Evolutionary conservation across 1,140 invertebrate genomes (phyloP).

Genomic region (Hypsibius dujardini): DNA sequence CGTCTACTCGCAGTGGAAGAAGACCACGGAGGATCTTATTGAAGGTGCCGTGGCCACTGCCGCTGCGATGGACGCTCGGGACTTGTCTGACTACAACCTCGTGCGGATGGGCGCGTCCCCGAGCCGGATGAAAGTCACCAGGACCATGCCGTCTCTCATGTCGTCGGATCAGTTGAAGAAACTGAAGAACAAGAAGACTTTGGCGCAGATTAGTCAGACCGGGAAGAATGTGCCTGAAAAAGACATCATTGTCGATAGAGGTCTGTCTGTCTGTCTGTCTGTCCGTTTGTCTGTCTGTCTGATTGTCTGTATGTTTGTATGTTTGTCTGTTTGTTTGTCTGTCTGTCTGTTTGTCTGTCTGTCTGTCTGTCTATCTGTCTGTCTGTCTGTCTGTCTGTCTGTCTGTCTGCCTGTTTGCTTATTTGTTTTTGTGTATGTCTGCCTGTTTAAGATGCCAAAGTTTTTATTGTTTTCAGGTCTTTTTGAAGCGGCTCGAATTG

Average conservation of each 20-base stretch:
- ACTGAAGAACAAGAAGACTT: not conserved
- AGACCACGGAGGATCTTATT: constrained; percentile 21
- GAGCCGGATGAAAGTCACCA: constrained; percentile 15
- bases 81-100: constrained; percentile 10
- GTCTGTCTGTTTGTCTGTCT: too few species aligned
- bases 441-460: too few species aligned
- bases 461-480: too few species aligned
- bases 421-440: too few species aligned
- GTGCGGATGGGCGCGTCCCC: not conserved
- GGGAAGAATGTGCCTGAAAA: constrained; percentile 20
- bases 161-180: not conserved
- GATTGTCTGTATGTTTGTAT: too few species aligned
- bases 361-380: too few species aligned
- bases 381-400: too few species aligned
- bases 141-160: constrained; percentile 2
- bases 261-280: too few species aligned
- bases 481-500: constrained; percentile 87
- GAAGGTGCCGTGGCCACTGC: too few species aligned
- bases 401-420: too few species aligned
- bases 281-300: too few species aligned
- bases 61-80: constrained; percentile 1
- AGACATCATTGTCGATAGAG: constrained; percentile 67
- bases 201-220: not conserved
- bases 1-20: constrained; percentile 84
- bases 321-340: too few species aligned